Conservation (phyloP, 2,888 invertebrate species). For the Brenthis daphne region DNA sequence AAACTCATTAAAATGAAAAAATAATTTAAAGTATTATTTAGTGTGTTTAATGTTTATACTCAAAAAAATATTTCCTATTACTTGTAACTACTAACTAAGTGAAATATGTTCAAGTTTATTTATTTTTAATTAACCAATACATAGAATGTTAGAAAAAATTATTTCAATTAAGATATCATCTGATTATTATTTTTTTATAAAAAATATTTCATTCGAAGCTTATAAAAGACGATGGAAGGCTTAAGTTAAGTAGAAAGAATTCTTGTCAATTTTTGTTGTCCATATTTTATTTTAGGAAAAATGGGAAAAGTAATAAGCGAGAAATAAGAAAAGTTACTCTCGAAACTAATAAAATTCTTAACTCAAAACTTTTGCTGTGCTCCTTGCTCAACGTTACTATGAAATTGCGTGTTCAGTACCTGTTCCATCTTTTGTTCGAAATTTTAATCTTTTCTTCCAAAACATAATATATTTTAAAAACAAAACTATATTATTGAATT, state of each 20-base stretch:
- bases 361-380: slow-evolving; percentile 39
- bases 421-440: slow-evolving; percentile 17
- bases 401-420: slow-evolving; percentile 36
- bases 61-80: too few species aligned
- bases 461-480: slow-evolving; percentile 6
- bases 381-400: slow-evolving; percentile 36
- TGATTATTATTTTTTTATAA: neutral
- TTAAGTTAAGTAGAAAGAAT: slow-evolving; percentile 20
- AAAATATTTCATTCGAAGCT: neutral
- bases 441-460: slow-evolving; percentile 14
- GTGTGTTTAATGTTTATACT: too few species aligned
- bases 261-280: slow-evolving; percentile 23
- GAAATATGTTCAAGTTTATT: too few species aligned
- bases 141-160: too few species aligned
- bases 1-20: too few species aligned
- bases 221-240: neutral
- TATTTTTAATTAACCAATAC: too few species aligned
- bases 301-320: slow-evolving; percentile 37
- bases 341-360: slow-evolving; percentile 42
- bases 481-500: neutral
- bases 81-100: too few species aligned
- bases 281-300: slow-evolving; percentile 38
- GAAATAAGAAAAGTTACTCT: slow-evolving; percentile 38
- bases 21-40: too few species aligned
- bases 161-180: too few species aligned